These are phyloP conservation scores for Bombus superbus DNA, from an alignment of 1,140 invertebrate species.

Conservation along the genomic window DNA sequence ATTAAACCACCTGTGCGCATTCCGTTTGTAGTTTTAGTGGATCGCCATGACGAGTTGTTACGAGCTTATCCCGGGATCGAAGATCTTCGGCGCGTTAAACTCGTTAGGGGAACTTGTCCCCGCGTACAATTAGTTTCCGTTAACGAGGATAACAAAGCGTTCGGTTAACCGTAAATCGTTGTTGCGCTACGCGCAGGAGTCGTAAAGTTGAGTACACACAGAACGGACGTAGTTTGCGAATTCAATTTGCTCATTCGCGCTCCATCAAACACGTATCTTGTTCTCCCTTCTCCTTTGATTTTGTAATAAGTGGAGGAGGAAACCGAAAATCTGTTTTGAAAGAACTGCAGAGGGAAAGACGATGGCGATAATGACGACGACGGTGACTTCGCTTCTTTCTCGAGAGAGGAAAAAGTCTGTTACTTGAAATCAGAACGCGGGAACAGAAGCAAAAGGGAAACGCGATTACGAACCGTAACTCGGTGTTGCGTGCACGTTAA, in stretches of 20 bases:
- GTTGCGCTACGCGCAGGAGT: conserved; percentile 31
- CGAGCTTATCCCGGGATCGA: conserved; percentile 35
- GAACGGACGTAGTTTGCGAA: background rate
- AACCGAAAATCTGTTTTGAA: too few species aligned
- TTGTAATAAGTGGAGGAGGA: too few species aligned
- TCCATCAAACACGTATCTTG: background rate
- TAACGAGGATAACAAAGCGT: conserved; percentile 64
- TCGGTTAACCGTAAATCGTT: conserved; percentile 56
- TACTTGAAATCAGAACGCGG: conserved; percentile 39
- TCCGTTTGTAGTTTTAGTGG: background rate
- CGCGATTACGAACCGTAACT: conserved; percentile 3
- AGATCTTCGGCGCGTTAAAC: conserved; percentile 44
- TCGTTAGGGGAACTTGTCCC: conserved; percentile 42
- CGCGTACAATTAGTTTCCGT: conserved; percentile 35
- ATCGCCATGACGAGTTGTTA: background rate
- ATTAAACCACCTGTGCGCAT: conserved; percentile 30
- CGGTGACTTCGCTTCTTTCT: background rate
- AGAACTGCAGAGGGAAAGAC: background rate
- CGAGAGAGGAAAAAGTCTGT: background rate
- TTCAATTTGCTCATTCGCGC: background rate
- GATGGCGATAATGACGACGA: background rate
- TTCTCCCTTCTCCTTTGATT: too few species aligned
- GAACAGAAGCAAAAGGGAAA: conserved; percentile 12
- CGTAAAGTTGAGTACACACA: conserved; percentile 43
- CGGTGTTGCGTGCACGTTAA: conserved; percentile 22